Evolutionary conservation across 2,113 vertebrate genomes (phyloP), one percentile per base, ranked within the genome.

Genomic region (Tretioscincus oriximinensis): DNA sequence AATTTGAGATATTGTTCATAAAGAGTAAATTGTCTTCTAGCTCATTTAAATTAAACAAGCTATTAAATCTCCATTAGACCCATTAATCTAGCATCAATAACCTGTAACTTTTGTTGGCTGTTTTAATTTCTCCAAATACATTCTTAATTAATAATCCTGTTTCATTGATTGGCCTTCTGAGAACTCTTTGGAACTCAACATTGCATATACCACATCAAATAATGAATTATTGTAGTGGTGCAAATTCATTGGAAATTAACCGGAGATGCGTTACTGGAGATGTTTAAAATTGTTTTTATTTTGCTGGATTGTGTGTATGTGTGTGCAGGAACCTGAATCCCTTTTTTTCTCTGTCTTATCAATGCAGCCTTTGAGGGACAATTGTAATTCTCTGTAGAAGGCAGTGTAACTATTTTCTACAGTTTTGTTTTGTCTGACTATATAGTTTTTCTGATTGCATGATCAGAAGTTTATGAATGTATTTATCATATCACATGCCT

Each of bases 401-500:
- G 18, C 54, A 58, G 18, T 58, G 18, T 58, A 58, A 58, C 54
- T 58, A 14, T 58, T 12, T 4, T 18, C 11, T 18, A 58, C 14
- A 41, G 16, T 58, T 58, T 58, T 58, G 54, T 58, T 58, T 58
- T 18, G 18, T 14, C 18, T 58, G 54, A 58, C 4, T 58, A 2
- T 16, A 9, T 51, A 51, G 16, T 9, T 65, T 73, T 85, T 79
- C 14, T 26, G 28, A 61, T 2, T 49, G 1, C 64, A 24, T 83
- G 26, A 58, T 61, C 10, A 69, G 45, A 70, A 69, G 51, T 84
- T 58, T 31, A 14, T 87, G 72, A 83, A 84, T 85, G 63, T 81
- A 47, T 87, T 89, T 90, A 77, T 68, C 80, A 86, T 61, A 78
- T 1, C 24, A 47, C 6, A 9, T 82, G 80, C 21, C 67, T 81